These are phyloP conservation scores for Hyla sarda DNA, from an alignment of 2,113 vertebrate genomes.

Conservation along the genomic window DNA sequence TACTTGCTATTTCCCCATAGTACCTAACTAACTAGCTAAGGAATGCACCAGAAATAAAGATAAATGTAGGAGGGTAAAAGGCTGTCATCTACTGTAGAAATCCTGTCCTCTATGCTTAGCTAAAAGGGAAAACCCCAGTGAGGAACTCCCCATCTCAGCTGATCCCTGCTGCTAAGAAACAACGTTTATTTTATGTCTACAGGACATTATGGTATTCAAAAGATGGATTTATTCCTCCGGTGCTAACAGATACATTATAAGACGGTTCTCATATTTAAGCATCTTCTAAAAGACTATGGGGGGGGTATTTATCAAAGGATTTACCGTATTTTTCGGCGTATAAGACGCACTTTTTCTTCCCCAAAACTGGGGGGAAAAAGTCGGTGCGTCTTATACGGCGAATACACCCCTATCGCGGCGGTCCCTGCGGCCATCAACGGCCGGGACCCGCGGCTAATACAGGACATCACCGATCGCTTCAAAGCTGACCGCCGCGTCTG, in stretches of 20 bases:
- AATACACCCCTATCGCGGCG: too few species aligned
- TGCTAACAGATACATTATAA: background rate
- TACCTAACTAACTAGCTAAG: background rate
- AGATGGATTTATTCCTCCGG: background rate
- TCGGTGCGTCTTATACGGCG: too few species aligned
- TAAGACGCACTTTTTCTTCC: too few species aligned
- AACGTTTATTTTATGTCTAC: background rate
- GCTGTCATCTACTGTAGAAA: background rate
- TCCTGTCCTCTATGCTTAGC: background rate
- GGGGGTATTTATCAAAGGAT: too few species aligned
- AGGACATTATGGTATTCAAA: background rate
- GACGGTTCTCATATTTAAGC: background rate
- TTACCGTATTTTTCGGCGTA: too few species aligned
- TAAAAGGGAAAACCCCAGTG: background rate
- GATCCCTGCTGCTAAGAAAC: background rate
- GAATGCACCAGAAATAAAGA: background rate
- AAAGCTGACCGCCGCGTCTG: too few species aligned
- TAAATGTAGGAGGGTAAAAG: background rate
- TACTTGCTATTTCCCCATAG: background rate
- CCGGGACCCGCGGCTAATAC: too few species aligned
- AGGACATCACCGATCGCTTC: too few species aligned
- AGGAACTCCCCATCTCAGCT: conserved; percentile 1
- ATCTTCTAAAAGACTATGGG: too few species aligned
- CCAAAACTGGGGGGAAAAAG: too few species aligned
- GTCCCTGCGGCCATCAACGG: too few species aligned